Conservation (phyloP, 2,888 invertebrate genomes). For the Odontocerum albicorne region DNA sequence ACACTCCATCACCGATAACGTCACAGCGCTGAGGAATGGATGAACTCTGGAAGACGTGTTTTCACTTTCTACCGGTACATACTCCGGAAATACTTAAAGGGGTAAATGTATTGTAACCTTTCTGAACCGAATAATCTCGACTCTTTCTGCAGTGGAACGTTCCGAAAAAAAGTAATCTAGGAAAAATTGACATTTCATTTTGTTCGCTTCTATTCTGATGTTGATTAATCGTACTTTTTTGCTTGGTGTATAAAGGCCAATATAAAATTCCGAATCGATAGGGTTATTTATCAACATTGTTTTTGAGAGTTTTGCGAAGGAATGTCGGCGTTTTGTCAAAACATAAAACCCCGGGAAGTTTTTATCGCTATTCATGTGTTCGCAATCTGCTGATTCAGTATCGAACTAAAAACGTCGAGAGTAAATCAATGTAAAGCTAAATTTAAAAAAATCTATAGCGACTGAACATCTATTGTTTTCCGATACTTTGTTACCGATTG, state of each 20-base stretch:
- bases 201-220: neutral
- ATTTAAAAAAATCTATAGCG: too few species aligned
- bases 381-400: too few species aligned
- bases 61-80: neutral
- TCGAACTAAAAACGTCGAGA: too few species aligned
- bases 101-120: neutral
- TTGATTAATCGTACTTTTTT: neutral
- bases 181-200: neutral
- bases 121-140: neutral
- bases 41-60: conserved; percentile 4
- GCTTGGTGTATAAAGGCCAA: too few species aligned
- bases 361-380: too few species aligned
- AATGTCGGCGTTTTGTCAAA: too few species aligned
- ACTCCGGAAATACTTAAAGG: too few species aligned
- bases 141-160: too few species aligned
- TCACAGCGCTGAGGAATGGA: neutral
- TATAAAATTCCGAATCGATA: neutral
- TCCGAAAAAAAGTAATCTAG: neutral
- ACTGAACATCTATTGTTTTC: too few species aligned
- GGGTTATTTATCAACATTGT: neutral
- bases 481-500: too few species aligned
- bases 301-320: neutral
- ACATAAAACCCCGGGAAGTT: too few species aligned
- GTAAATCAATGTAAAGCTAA: too few species aligned
- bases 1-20: conserved; percentile 15